A percentile compares a stretch with the other conserved stretches of the same genome.
These are phyloP conservation scores for Cacatua alba DNA, from an alignment of 2,113 vertebrate genomes.

Conservation along the genomic window DNA sequence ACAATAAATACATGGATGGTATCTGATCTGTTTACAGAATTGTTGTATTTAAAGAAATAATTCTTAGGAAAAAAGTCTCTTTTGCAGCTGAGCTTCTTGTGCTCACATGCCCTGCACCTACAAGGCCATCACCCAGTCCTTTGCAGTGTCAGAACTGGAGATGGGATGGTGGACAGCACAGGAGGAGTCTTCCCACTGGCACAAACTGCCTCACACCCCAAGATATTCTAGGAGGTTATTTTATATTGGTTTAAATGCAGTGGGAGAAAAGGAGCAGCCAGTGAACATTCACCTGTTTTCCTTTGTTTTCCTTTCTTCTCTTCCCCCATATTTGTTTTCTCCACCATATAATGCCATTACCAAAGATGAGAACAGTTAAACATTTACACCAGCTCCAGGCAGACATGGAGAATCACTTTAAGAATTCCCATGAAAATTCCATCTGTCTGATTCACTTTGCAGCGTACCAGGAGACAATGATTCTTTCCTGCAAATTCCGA, in stretches of 20 bases:
- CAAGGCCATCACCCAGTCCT: neutral
- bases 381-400: neutral
- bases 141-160: neutral
- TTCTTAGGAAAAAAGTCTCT: neutral
- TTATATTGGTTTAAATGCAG: neutral
- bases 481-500: neutral
- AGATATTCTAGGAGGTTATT: neutral
- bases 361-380: neutral
- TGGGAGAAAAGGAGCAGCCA: neutral
- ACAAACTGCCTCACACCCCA: rapidly evolving
- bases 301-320: neutral
- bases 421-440: neutral
- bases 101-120: neutral
- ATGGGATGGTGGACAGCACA: neutral
- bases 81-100: neutral
- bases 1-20: neutral
- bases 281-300: neutral
- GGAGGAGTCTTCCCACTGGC: neutral
- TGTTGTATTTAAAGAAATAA: neutral
- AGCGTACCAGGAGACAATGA: neutral
- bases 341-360: neutral
- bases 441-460: neutral
- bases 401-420: neutral
- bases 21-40: neutral
- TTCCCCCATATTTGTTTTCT: neutral